Evolutionary conservation across 2,797 vertebrate species (phyloP).

Genomic region (Coranthus polyacanthus): DNA sequence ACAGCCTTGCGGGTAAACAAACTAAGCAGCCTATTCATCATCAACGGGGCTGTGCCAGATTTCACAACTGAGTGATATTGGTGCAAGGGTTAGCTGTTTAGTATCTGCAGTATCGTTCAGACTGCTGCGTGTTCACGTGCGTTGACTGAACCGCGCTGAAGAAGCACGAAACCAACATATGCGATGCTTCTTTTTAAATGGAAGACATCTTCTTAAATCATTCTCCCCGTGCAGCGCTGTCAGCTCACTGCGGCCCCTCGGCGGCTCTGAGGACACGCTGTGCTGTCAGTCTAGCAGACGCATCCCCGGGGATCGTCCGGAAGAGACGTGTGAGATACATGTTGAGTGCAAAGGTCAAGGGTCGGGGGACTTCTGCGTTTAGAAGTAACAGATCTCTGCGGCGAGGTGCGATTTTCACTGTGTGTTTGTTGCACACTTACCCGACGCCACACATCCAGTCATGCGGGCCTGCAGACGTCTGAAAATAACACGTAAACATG

Average conservation of each 20-base stretch:
- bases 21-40: conserved; percentile 13
- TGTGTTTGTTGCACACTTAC: background rate
- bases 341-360: conserved; percentile 52
- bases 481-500: background rate
- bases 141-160: conserved; percentile 26
- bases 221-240: background rate
- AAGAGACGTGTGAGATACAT: conserved; percentile 51
- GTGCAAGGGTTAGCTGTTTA: background rate
- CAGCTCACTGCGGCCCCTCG: too few relatives aligned
- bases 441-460: conserved; percentile 23
- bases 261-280: conserved; percentile 31
- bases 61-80: conserved; percentile 35
- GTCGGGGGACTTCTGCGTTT: conserved; percentile 1
- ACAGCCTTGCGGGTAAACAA: conserved; percentile 36
- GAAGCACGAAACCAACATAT: conserved; percentile 34
- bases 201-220: conserved; percentile 20
- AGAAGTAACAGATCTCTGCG: conserved; percentile 12
- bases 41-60: conserved; percentile 34
- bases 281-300: conserved; percentile 44
- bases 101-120: background rate
- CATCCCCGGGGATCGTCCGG: conserved; percentile 33
- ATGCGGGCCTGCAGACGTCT: background rate
- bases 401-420: conserved; percentile 27
- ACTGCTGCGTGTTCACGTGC: conserved; percentile 15
- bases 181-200: background rate